phyloP scores from a whole-genome alignment of 2,888 invertebrate genomes.

The Mesorhabditis belari region DNA sequence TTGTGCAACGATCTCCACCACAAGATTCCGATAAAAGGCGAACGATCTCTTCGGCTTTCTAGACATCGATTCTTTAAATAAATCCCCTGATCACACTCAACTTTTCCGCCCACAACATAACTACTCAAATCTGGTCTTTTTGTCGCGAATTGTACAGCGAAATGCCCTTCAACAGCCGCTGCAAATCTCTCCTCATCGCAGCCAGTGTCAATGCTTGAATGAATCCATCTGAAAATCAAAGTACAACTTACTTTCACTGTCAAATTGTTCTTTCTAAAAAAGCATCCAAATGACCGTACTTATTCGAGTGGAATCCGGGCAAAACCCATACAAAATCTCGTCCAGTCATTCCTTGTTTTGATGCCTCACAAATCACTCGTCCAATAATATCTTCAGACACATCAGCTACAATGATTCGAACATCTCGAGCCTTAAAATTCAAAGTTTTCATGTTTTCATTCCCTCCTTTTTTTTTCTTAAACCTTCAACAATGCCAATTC shows the following conservation, averaged over 20 bases:
- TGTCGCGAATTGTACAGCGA: conserved; percentile 60
- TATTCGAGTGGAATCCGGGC: conserved; percentile 63
- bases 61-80: neutral
- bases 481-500: conserved; percentile 50
- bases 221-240: conserved; percentile 9
- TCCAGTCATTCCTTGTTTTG: conserved; percentile 66
- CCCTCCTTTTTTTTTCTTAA: neutral
- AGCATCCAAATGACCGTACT: too few relatives aligned
- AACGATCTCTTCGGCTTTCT: conserved; percentile 1
- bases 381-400: conserved; percentile 90
- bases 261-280: too few relatives aligned
- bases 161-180: conserved; percentile 76
- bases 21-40: conserved; percentile 12
- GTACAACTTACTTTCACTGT: too few relatives aligned
- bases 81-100: neutral
- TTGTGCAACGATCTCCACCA: conserved; percentile 3
- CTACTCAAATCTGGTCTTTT: conserved; percentile 22
- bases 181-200: conserved; percentile 71
- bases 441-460: neutral
- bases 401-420: conserved; percentile 87
- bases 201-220: conserved; percentile 2
- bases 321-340: conserved; percentile 90
- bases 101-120: conserved; percentile 27
- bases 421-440: conserved; percentile 68
- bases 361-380: conserved; percentile 56